Evolutionary conservation across 2,888 invertebrate species (phyloP).

Genomic region (Germaria angustata): DNA sequence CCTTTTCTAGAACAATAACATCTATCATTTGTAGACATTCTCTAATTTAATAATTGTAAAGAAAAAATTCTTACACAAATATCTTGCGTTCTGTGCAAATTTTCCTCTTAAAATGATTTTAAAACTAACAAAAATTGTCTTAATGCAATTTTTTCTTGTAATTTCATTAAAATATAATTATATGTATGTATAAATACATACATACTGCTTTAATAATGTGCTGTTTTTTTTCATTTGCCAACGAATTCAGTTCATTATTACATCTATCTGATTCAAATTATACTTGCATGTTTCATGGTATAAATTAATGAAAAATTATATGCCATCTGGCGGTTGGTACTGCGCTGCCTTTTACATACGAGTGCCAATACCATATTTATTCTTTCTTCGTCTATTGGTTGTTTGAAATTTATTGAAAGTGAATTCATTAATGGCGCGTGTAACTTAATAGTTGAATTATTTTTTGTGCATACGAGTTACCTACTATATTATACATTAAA

Average conservation of each 20-base stretch:
- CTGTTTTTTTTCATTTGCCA: slow-evolving; percentile 18
- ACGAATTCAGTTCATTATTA: slow-evolving; percentile 29
- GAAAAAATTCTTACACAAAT: background rate
- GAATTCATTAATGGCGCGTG: slow-evolving; percentile 27
- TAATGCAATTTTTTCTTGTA: background rate
- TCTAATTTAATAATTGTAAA: background rate
- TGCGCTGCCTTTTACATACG: background rate
- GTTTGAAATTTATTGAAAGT: background rate
- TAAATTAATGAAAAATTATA: slow-evolving; percentile 52
- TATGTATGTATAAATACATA: background rate
- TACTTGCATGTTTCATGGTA: slow-evolving; percentile 48
- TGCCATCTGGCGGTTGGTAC: slow-evolving; percentile 11
- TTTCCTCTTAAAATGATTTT: background rate
- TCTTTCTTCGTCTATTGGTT: background rate
- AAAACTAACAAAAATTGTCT: background rate
- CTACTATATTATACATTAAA: too few species aligned
- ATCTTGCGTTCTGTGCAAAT: background rate
- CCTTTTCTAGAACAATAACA: background rate
- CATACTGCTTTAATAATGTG: slow-evolving; percentile 11
- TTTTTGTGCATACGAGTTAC: too few species aligned
- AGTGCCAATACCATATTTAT: background rate
- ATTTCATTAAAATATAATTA: background rate
- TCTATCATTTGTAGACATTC: background rate
- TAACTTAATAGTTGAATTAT: slow-evolving; percentile 4
- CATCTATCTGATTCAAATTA: slow-evolving; percentile 45